Conservation (phyloP, 2,888 invertebrate genomes). For the Rhogogaster chlorosoma region DNA sequence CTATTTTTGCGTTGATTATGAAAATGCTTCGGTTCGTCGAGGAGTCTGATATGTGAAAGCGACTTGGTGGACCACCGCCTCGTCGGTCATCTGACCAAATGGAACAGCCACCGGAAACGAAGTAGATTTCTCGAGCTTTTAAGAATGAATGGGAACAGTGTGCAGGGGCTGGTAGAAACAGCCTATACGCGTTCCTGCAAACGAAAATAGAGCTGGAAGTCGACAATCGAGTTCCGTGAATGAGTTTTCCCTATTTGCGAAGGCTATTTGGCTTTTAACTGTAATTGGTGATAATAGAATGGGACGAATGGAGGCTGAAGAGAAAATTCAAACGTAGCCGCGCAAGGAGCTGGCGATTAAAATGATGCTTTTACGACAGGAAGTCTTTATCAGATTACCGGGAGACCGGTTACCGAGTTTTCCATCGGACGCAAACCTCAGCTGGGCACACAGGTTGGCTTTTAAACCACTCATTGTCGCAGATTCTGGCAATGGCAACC, state of each 20-base stretch:
- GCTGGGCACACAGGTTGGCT: not conserved
- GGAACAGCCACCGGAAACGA: constrained; percentile 11
- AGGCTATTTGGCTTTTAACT: constrained; percentile 41
- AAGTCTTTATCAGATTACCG: constrained; percentile 37
- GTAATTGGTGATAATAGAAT: constrained; percentile 46
- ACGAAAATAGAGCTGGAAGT: constrained; percentile 39
- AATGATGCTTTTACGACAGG: constrained; percentile 32
- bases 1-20: not conserved
- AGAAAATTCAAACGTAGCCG: constrained; percentile 40
- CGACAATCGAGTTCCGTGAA: constrained; percentile 30
- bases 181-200: not conserved
- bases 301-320: constrained; percentile 15
- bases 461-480: not conserved
- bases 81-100: constrained; percentile 3
- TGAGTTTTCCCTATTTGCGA: constrained; percentile 37
- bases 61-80: not conserved
- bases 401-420: not conserved
- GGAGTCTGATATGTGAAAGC: not conserved
- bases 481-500: not conserved
- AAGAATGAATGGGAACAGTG: constrained; percentile 28
- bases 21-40: constrained; percentile 2
- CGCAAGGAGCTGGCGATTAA: constrained; percentile 27
- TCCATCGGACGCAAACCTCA: not conserved
- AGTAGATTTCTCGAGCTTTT: constrained; percentile 22
- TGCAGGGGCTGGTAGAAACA: constrained; percentile 19